These are phyloP conservation scores for Myioborus melanocephalus DNA, from an alignment of 2,797 vertebrate species.

Conservation along the genomic window DNA sequence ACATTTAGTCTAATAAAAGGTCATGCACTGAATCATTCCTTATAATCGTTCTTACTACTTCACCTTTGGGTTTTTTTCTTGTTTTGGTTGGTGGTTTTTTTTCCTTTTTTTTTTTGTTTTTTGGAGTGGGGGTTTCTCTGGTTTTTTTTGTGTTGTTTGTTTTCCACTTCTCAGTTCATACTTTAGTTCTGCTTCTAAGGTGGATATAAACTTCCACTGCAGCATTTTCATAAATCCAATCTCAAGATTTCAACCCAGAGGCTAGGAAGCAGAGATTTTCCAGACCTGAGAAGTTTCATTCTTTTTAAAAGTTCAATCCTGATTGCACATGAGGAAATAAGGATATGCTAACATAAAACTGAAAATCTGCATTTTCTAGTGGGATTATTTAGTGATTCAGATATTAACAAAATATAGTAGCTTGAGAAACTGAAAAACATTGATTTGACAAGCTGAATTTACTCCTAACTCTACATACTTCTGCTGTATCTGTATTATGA, in stretches of 20 bases:
- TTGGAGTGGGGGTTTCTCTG: fast-evolving
- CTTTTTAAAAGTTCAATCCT: neutral
- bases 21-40: neutral
- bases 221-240: neutral
- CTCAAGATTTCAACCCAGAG: neutral
- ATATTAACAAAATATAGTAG: neutral
- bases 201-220: neutral
- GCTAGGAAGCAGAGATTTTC: neutral
- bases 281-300: neutral
- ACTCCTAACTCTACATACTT: neutral
- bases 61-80: too few species aligned
- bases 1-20: neutral
- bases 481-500: neutral
- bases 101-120: neutral
- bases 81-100: neutral
- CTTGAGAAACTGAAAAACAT: neutral
- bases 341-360: neutral
- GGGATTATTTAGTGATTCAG: neutral
- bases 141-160: neutral
- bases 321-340: neutral
- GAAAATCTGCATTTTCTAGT: neutral
- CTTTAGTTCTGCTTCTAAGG: neutral
- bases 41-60: neutral
- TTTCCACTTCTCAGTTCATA: neutral
- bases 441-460: neutral